A percentile compares a stretch with the other conserved stretches of the same genome.
phyloP scores from a whole-genome alignment of 2,113 vertebrate species.

The Mastomys coucha region DNA sequence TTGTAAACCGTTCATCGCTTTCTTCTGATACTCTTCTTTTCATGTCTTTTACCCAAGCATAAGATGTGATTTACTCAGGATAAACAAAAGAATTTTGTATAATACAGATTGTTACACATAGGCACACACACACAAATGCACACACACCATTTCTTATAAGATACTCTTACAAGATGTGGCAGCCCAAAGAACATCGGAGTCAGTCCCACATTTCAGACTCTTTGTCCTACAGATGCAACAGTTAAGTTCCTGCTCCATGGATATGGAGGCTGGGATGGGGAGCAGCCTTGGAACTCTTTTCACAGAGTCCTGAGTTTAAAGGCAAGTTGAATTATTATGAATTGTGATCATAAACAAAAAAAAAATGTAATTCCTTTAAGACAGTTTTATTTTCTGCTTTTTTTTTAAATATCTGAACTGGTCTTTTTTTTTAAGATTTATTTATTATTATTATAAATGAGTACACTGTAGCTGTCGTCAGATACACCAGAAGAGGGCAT shows the following conservation, averaged over 20 bases:
- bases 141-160: neutral
- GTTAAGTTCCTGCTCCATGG: neutral
- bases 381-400: neutral
- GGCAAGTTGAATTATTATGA: neutral
- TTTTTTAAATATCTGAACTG: no score
- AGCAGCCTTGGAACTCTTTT: neutral
- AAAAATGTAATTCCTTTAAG: neutral
- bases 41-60: conserved; percentile 33
- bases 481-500: no score
- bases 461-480: no score
- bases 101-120: neutral
- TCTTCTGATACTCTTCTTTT: conserved; percentile 20
- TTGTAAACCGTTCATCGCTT: neutral
- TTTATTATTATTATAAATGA: no score
- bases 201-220: neutral
- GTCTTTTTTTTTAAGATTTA: no score
- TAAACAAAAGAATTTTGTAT: conserved; percentile 49
- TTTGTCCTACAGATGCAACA: neutral
- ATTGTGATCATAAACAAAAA: neutral
- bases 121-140: neutral
- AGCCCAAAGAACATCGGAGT: neutral
- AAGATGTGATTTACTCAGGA: conserved; percentile 52
- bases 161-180: neutral
- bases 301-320: neutral
- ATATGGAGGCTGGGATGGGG: neutral